These are phyloP conservation scores for Neelides sp. DNA, from an alignment of 1,140 invertebrate genomes.

Conservation along the genomic window DNA sequence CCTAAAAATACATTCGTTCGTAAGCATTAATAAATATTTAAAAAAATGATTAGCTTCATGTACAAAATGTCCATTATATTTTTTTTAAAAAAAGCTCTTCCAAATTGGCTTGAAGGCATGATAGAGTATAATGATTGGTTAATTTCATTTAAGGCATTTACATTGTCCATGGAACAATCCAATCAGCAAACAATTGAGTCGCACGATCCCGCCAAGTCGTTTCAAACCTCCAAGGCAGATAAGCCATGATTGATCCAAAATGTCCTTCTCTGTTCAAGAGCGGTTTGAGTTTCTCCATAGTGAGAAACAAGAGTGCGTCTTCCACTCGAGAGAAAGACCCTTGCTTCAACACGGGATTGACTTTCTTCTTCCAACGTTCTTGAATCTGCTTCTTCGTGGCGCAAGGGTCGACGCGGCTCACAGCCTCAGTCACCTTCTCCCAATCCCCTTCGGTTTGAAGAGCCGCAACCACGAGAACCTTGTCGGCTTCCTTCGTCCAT, in stretches of 20 bases:
- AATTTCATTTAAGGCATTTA: constrained; percentile 7
- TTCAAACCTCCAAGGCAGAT: constrained; percentile 30
- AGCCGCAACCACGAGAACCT: neutral
- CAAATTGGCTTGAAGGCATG: too few species aligned
- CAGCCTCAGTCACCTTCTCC: constrained; percentile 10
- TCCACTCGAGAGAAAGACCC: constrained; percentile 26
- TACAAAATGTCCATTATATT: too few species aligned
- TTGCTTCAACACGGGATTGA: constrained; percentile 14
- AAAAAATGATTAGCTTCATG: too few species aligned
- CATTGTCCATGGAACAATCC: constrained; percentile 31
- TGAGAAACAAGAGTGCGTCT: constrained; percentile 23
- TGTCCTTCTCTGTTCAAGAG: constrained; percentile 19
- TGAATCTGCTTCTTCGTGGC: constrained; percentile 17
- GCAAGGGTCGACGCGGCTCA: neutral
- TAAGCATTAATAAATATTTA: neutral
- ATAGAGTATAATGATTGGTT: too few species aligned
- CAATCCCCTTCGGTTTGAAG: constrained; percentile 9
- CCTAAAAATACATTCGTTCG: constrained; percentile 5
- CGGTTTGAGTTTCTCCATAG: constrained; percentile 25
- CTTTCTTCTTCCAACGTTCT: constrained; percentile 22
- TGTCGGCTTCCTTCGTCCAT: constrained; percentile 12
- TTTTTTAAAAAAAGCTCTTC: too few species aligned
- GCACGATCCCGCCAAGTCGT: constrained; percentile 30
- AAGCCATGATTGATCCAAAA: constrained; percentile 25
- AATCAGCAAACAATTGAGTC: constrained; percentile 26